Percentiles rank a stretch among this genome's conserved stretches.
These are phyloP conservation scores for Tolmerus cingulatus DNA, from an alignment of 2,888 invertebrate species.

Conservation along the genomic window DNA sequence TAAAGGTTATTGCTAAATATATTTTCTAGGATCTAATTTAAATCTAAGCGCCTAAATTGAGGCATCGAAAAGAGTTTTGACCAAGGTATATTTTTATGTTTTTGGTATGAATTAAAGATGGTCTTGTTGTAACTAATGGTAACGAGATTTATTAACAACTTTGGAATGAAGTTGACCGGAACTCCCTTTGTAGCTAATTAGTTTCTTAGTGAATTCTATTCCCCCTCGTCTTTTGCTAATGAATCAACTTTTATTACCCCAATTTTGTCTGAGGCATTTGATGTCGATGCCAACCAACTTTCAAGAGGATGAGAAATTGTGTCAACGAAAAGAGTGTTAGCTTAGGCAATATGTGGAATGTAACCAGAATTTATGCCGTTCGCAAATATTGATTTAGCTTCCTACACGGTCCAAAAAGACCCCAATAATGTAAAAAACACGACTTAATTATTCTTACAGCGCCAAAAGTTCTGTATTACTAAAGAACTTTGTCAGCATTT, in stretches of 20 bases:
- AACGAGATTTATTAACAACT: neutral
- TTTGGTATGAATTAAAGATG: neutral
- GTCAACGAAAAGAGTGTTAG: neutral
- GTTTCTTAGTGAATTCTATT: neutral
- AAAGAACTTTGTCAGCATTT: neutral
- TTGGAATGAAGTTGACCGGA: neutral
- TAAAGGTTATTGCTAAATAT: neutral
- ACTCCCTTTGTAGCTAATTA: neutral
- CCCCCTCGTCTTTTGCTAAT: neutral
- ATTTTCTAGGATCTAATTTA: neutral
- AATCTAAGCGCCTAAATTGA: neutral
- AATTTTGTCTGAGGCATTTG: neutral
- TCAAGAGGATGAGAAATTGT: neutral
- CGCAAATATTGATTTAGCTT: neutral
- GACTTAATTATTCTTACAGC: neutral
- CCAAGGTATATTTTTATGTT: neutral
- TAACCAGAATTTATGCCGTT: neutral
- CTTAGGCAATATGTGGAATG: neutral
- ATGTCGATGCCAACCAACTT: neutral
- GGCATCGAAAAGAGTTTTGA: neutral
- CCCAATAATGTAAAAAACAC: neutral
- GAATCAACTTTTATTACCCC: neutral
- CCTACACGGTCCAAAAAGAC: neutral
- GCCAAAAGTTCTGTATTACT: neutral
- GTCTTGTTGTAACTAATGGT: neutral